Evolutionary conservation across 2,113 vertebrate species (phyloP).

Genomic region (Mirounga angustirostris): DNA sequence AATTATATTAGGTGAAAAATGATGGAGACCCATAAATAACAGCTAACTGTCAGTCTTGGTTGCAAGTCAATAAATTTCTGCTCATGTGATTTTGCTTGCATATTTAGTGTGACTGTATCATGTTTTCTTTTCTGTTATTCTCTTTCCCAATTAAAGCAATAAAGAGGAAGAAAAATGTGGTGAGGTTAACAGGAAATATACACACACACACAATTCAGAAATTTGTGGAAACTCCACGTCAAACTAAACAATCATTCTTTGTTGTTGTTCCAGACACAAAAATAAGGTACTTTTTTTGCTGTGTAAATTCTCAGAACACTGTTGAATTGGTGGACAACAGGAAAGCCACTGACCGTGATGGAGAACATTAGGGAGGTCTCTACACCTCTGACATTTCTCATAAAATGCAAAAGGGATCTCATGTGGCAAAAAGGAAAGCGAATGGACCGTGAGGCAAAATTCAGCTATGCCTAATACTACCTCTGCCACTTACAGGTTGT

Average conservation of each 20-base stretch:
- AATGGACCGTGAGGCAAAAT: rapidly evolving
- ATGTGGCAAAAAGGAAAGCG: neutral
- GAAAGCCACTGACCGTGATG: neutral
- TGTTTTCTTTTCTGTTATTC: neutral
- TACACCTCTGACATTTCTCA: neutral
- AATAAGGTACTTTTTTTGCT: neutral
- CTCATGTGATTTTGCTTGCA: neutral
- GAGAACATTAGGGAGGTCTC: neutral
- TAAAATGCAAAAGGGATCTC: neutral
- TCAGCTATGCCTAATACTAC: neutral
- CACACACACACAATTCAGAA: neutral
- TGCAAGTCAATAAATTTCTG: neutral
- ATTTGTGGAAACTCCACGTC: neutral
- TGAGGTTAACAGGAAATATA: neutral
- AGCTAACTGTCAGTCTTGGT: neutral
- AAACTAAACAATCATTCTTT: slow-evolving; percentile 9
- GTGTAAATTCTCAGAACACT: neutral
- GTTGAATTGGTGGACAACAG: neutral
- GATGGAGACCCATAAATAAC: neutral
- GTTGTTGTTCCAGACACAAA: neutral
- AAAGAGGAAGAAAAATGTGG: neutral
- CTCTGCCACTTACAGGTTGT: neutral
- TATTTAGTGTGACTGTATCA: neutral
- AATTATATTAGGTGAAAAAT: neutral
- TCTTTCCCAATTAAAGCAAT: neutral